Percentiles rank a stretch among this genome's conserved stretches.
phyloP scores from a whole-genome alignment of 1,140 invertebrate species.

The Saccostrea glomerata region DNA sequence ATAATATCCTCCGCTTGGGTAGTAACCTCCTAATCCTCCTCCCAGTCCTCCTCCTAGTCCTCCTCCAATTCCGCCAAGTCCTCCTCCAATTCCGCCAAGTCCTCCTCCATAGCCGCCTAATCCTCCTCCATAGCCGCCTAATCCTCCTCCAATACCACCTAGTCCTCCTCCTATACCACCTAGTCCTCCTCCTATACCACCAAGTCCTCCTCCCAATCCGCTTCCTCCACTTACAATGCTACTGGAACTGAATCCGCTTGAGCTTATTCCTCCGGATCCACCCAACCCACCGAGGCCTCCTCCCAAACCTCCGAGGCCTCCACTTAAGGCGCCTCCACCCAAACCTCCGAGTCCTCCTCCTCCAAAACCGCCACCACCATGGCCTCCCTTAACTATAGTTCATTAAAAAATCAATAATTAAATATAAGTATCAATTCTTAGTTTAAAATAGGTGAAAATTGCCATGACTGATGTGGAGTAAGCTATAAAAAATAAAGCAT shows the following conservation, averaged over 20 bases:
- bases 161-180: not conserved
- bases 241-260: not conserved
- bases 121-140: not conserved
- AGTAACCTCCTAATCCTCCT: not conserved
- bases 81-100: not conserved
- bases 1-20: not conserved
- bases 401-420: no score
- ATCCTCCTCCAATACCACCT: not conserved
- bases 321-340: not conserved
- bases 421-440: no score
- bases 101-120: not conserved
- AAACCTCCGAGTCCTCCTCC: constrained; percentile 27
- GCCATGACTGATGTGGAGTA: no score
- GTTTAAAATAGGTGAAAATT: no score
- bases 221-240: not conserved
- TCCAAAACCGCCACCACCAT: not conserved
- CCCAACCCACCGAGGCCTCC: not conserved
- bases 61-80: not conserved
- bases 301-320: not conserved
- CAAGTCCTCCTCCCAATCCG: not conserved
- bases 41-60: not conserved
- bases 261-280: not conserved
- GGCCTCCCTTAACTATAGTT: not conserved
- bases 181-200: constrained; percentile 3
- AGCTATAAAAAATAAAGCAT: no score